phyloP scores from a whole-genome alignment of 2,113 vertebrate genomes.

The Pholis gunnellus region DNA sequence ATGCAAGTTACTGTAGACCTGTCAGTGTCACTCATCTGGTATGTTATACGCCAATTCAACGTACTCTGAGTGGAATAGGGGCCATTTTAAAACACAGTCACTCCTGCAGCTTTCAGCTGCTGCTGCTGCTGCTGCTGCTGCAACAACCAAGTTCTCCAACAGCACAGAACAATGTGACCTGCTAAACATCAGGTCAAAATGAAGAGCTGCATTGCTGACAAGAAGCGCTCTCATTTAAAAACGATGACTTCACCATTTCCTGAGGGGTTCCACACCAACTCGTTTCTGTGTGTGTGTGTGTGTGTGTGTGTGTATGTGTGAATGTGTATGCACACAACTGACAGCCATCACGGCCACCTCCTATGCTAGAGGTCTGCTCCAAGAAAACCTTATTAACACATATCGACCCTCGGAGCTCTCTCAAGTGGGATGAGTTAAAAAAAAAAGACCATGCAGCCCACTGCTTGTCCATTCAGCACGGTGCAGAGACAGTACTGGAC shows the following conservation, averaged over 20 bases:
- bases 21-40: slow-evolving; percentile 3
- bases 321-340: slow-evolving; percentile 4
- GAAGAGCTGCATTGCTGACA: slow-evolving; percentile 27
- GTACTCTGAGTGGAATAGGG: background rate
- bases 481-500: slow-evolving; percentile 49
- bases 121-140: slow-evolving; percentile 6
- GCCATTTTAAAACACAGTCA: slow-evolving; percentile 45
- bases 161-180: slow-evolving; percentile 30
- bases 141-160: background rate
- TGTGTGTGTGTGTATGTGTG: background rate
- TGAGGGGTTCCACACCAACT: background rate
- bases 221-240: slow-evolving; percentile 40
- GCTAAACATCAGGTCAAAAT: slow-evolving; percentile 44
- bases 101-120: slow-evolving; percentile 18
- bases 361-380: slow-evolving; percentile 13
- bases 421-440: slow-evolving; percentile 24
- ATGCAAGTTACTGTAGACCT: background rate
- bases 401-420: slow-evolving; percentile 44
- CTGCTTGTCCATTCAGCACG: slow-evolving; percentile 58
- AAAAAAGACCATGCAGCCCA: slow-evolving; percentile 7
- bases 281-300: background rate
- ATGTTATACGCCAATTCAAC: background rate
- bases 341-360: background rate
- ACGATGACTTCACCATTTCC: slow-evolving; percentile 41
- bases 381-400: slow-evolving; percentile 43